These are phyloP conservation scores for Mesaphorura yosii DNA, from an alignment of 1,140 invertebrate genomes.

Conservation along the genomic window DNA sequence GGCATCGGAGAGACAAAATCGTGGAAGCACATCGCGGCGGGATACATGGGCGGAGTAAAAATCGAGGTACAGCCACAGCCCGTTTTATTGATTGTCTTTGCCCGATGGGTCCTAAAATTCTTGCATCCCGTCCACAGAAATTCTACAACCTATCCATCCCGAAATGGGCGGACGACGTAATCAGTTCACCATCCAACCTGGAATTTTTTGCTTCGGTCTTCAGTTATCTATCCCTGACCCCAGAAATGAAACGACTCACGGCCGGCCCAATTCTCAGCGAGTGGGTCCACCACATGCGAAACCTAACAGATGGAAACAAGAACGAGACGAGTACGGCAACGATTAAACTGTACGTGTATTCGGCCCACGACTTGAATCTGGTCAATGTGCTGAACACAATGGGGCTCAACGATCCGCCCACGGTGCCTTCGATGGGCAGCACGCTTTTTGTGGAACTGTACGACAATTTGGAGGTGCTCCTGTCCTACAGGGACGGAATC, in stretches of 20 bases:
- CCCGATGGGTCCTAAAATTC: no score
- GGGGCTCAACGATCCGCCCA: neutral
- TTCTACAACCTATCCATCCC: neutral
- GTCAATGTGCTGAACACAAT: constrained; percentile 4
- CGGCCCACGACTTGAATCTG: constrained; percentile 11
- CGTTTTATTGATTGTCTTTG: no score
- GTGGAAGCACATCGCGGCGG: no score
- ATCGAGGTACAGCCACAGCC: no score
- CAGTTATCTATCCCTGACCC: neutral
- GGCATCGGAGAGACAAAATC: no score
- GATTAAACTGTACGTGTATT: neutral
- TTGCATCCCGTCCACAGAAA: no score
- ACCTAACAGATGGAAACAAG: neutral
- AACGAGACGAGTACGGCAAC: neutral
- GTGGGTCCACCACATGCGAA: neutral
- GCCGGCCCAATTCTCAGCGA: neutral
- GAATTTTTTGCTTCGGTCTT: neutral
- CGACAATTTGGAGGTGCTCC: no score
- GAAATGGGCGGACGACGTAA: neutral
- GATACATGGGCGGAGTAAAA: no score
- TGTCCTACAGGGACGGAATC: no score
- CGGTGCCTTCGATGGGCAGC: neutral
- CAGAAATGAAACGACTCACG: neutral
- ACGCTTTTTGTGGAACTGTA: neutral
- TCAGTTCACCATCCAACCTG: neutral